Percentiles rank a stretch among this genome's conserved stretches.
phyloP scores from a whole-genome alignment of 1,140 invertebrate genomes.

The Drosophila mauritiana region DNA sequence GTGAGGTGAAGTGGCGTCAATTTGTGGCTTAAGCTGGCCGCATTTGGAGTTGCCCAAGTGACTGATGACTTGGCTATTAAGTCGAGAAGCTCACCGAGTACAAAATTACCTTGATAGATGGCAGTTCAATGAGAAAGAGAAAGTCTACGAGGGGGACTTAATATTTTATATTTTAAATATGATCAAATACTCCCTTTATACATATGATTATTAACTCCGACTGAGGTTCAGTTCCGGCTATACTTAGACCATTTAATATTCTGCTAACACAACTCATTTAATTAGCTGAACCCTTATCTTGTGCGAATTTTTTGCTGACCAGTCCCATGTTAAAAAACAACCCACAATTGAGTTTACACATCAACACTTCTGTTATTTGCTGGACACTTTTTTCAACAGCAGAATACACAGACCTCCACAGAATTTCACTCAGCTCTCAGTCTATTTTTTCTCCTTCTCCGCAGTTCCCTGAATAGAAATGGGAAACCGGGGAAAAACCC shows the following conservation, averaged over 20 bases:
- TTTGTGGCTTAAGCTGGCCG: conserved; percentile 36
- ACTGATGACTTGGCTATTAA: conserved; percentile 43
- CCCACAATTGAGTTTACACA: conserved; percentile 28
- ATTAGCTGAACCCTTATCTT: conserved; percentile 16
- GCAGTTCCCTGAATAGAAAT: conserved; percentile 12
- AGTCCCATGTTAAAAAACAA: conserved; percentile 1
- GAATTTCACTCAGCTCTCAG: conserved; percentile 6
- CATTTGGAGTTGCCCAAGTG: conserved; percentile 25
- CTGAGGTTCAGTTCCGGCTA: too few relatives aligned
- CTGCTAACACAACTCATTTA: not conserved
- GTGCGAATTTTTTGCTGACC: not conserved
- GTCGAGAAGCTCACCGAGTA: conserved; percentile 13
- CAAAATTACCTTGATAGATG: conserved; percentile 13
- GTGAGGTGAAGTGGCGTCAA: conserved; percentile 40
- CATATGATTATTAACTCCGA: too few relatives aligned
- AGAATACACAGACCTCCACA: conserved; percentile 1
- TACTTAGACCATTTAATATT: not conserved
- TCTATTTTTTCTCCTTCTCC: conserved; percentile 10
- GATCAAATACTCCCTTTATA: too few relatives aligned
- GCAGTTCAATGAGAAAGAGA: conserved; percentile 7
- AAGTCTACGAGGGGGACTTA: not conserved
- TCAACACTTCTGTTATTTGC: conserved; percentile 42
- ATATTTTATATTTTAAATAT: not conserved
- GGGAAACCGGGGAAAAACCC: not conserved
- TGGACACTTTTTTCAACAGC: conserved; percentile 15